Evolutionary conservation across 2,113 vertebrate species (phyloP).

Genomic region (Gadus macrocephalus): DNA sequence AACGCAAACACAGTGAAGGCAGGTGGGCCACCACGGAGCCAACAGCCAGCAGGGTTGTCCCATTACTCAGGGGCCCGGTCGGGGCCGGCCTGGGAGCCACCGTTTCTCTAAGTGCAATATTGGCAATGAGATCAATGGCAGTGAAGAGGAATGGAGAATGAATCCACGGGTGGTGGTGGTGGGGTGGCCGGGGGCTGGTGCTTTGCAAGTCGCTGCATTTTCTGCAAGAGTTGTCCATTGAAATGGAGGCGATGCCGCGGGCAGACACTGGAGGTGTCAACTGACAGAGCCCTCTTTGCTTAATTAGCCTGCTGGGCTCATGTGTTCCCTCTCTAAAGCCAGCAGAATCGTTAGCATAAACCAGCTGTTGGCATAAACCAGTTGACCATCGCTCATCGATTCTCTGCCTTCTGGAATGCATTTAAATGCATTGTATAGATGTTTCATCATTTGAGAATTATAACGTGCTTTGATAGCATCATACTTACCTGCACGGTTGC

Average conservation of each 20-base stretch:
- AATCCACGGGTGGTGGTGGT: conserved; percentile 25
- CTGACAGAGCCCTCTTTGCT: conserved; percentile 59
- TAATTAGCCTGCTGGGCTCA: conserved; percentile 61
- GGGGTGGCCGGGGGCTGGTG: background rate
- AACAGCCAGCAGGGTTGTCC: conserved; percentile 52
- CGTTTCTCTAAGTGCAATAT: conserved; percentile 60
- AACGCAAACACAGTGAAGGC: conserved; percentile 38
- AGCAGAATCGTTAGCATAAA: conserved; percentile 36
- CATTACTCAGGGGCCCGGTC: conserved; percentile 52
- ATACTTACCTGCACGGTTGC: too few species aligned
- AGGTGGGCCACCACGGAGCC: conserved; percentile 43
- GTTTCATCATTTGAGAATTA: too few species aligned
- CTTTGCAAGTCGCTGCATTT: conserved; percentile 52
- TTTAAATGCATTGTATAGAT: background rate
- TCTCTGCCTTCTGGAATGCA: background rate
- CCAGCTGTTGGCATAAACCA: conserved; percentile 9
- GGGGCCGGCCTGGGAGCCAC: conserved; percentile 33
- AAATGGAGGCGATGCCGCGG: conserved; percentile 31
- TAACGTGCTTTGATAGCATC: too few species aligned
- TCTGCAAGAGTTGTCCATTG: conserved; percentile 18
- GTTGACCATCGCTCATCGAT: background rate
- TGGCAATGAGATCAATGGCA: conserved; percentile 55
- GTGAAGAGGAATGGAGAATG: conserved; percentile 47
- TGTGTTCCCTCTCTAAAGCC: conserved; percentile 46
- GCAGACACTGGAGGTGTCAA: conserved; percentile 44